phyloP scores from a whole-genome alignment of 2,888 invertebrate genomes.

The Teleiodes luculella region DNA sequence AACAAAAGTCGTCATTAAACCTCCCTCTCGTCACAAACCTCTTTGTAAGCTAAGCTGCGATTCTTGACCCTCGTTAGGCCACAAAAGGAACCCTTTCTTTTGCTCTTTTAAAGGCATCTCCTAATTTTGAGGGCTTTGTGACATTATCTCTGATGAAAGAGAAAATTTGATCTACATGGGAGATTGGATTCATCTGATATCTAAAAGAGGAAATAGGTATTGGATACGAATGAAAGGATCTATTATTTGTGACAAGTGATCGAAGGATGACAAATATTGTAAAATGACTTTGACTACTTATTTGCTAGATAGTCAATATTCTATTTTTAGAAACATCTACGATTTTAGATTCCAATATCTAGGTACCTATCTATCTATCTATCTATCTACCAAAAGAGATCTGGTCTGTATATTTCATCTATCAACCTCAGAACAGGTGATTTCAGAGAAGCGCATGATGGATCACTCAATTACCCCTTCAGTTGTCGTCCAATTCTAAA shows the following conservation, averaged over 20 bases:
- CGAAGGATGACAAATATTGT: too few relatives aligned
- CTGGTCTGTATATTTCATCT: constrained; percentile 30
- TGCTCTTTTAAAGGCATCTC: constrained; percentile 39
- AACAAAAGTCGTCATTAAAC: constrained; percentile 9
- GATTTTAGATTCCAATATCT: too few relatives aligned
- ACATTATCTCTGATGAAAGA: constrained; percentile 33
- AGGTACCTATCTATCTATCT: too few relatives aligned
- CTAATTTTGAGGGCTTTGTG: constrained; percentile 34
- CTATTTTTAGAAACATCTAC: too few relatives aligned
- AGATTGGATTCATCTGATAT: not conserved
- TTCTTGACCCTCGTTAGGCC: constrained; percentile 51
- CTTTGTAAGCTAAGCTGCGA: constrained; percentile 41
- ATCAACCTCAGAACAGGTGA: constrained; percentile 29
- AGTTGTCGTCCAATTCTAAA: constrained; percentile 7
- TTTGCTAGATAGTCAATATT: too few relatives aligned
- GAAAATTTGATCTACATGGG: constrained; percentile 20
- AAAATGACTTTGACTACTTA: too few relatives aligned
- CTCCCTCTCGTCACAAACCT: constrained; percentile 28
- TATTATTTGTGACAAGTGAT: too few relatives aligned
- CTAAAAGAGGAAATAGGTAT: not conserved
- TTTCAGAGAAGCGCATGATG: constrained; percentile 30
- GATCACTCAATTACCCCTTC: constrained; percentile 38
- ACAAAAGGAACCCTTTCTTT: constrained; percentile 45
- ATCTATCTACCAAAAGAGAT: not conserved
- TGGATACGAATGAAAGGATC: not conserved